A percentile compares a stretch with the other conserved stretches of the same genome.
phyloP scores from a whole-genome alignment of 2,113 vertebrate species.

The Barnardius zonarius region DNA sequence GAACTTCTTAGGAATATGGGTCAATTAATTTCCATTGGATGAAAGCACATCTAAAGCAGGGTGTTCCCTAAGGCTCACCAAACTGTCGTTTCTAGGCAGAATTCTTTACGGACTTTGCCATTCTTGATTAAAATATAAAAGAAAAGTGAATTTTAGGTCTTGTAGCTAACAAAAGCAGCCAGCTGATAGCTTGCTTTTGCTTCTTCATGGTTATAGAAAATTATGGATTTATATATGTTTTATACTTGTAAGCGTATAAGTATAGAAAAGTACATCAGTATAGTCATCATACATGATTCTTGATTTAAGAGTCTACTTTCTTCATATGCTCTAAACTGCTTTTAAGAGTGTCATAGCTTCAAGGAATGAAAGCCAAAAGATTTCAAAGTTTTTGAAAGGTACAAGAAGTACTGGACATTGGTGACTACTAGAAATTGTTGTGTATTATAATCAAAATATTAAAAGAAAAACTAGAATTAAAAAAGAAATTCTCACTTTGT shows the following conservation, averaged over 20 bases:
- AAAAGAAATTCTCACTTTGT: not conserved
- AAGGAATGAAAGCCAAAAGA: not conserved
- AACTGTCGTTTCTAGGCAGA: slow-evolving; percentile 6
- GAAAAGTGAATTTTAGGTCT: not conserved
- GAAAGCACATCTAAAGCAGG: not conserved
- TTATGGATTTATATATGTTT: not conserved
- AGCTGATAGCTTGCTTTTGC: not conserved
- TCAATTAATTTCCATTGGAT: slow-evolving; percentile 20
- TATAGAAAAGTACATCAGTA: not conserved
- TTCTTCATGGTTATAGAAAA: not conserved
- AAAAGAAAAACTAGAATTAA: not conserved
- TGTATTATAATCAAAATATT: not conserved
- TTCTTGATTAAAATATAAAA: not conserved
- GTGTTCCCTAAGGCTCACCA: not conserved
- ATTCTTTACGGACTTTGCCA: not conserved
- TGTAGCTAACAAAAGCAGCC: not conserved
- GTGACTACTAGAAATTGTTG: not conserved
- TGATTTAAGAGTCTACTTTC: not conserved
- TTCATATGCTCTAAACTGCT: not conserved
- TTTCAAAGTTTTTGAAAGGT: not conserved
- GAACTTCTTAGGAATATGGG: not conserved
- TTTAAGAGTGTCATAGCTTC: not conserved
- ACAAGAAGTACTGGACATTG: not conserved
- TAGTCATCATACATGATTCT: not conserved
- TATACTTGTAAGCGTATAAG: not conserved